phyloP scores from a whole-genome alignment of 2,797 vertebrate species.

The Emydoidea blandingii region DNA sequence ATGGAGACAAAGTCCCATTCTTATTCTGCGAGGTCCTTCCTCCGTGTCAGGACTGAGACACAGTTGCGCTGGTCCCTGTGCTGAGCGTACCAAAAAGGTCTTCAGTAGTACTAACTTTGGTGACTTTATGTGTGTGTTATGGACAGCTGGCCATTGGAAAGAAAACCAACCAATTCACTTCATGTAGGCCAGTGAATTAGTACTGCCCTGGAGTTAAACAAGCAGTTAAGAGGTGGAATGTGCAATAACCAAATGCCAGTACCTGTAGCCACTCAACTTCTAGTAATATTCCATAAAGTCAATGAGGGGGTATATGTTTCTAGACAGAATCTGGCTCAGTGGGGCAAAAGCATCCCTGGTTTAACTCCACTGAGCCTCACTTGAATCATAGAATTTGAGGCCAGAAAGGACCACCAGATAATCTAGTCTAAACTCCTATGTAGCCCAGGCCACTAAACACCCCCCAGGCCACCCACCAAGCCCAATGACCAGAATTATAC shows the following conservation, averaged over 20 bases:
- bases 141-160: neutral
- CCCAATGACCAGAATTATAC: too few species aligned
- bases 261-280: neutral
- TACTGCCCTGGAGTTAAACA: neutral
- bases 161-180: neutral
- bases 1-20: slow-evolving; percentile 41
- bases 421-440: too few species aligned
- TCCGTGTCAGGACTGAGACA: neutral
- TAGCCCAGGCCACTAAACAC: too few species aligned
- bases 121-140: neutral
- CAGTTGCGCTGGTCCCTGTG: neutral
- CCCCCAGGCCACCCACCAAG: too few species aligned
- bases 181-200: neutral
- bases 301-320: neutral
- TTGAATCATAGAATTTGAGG: neutral
- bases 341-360: accelerated
- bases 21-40: neutral
- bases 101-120: neutral
- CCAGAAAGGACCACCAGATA: too few species aligned
- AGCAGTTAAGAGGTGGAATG: neutral
- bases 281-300: neutral
- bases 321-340: neutral
- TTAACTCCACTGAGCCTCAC: neutral
- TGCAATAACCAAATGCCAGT: neutral
- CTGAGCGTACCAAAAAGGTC: neutral